Evolutionary conservation across 2,888 invertebrate species (phyloP).

Genomic region (Dicyrtomina minuta): DNA sequence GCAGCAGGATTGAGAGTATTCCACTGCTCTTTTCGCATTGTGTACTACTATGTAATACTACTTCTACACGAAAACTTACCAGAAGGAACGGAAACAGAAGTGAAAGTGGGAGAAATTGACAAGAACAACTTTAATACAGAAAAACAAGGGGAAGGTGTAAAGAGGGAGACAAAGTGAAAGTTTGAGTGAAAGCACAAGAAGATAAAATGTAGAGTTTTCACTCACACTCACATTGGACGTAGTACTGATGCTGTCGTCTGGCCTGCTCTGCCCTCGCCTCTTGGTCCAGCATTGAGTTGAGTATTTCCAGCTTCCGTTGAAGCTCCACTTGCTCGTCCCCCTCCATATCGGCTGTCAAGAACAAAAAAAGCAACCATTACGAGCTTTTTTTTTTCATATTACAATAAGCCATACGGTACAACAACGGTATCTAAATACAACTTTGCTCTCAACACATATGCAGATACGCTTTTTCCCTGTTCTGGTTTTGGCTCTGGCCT

Average conservation of each 20-base stretch:
- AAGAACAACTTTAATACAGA: neutral
- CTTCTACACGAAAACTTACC: too few species aligned
- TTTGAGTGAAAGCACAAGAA: neutral
- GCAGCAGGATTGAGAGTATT: too few species aligned
- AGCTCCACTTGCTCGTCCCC: constrained; percentile 83
- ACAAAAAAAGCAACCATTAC: constrained; percentile 35
- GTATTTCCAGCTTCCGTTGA: constrained; percentile 83
- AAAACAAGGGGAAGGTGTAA: neutral
- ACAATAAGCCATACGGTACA: too few species aligned
- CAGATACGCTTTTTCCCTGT: too few species aligned
- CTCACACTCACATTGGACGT: constrained; percentile 72
- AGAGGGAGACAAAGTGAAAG: neutral
- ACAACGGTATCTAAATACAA: too few species aligned
- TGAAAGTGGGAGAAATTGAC: too few species aligned
- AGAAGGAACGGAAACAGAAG: too few species aligned
- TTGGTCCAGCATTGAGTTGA: constrained; percentile 87
- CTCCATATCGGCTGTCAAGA: constrained; percentile 71
- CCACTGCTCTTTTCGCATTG: too few species aligned
- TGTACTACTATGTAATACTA: too few species aligned
- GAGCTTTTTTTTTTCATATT: too few species aligned
- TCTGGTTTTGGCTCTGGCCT: too few species aligned
- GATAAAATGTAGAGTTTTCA: constrained; percentile 32
- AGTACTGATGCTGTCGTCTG: constrained; percentile 74
- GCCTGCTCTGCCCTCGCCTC: constrained; percentile 76
- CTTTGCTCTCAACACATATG: too few species aligned